Evolutionary conservation across 2,113 vertebrate genomes (phyloP).

Genomic region (Xenopus laevis): DNA sequence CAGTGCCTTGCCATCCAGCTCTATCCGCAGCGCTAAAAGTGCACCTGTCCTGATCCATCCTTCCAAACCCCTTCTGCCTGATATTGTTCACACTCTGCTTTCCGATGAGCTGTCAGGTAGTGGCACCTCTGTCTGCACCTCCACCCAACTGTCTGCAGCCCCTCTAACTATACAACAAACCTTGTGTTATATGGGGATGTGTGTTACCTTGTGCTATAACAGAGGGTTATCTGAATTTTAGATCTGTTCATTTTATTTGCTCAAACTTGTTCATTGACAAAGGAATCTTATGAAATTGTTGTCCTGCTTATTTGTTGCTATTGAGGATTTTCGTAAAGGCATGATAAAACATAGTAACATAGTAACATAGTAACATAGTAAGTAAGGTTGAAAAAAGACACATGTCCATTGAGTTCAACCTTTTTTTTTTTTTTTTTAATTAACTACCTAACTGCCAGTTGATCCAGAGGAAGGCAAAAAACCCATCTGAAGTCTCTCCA

Average conservation of each 20-base stretch:
- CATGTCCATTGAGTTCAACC: too few species aligned
- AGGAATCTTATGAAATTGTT: too few species aligned
- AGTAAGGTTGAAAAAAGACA: too few species aligned
- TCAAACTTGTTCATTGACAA: background rate
- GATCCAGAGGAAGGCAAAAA: too few species aligned
- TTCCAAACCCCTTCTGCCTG: conserved; percentile 98
- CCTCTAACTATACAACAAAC: background rate
- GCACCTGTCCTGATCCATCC: conserved; percentile 98
- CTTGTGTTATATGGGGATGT: background rate
- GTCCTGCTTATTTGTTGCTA: too few species aligned
- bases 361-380: too few species aligned
- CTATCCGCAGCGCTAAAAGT: conserved; percentile 99
- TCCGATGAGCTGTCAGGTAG: conserved; percentile 99
- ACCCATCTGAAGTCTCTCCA: too few species aligned
- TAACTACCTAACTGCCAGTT: too few species aligned
- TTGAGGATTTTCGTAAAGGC: too few species aligned
- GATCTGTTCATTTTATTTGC: background rate
- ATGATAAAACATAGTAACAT: too few species aligned
- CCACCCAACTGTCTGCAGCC: conserved; percentile 53
- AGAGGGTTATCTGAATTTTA: conserved; percentile 5
- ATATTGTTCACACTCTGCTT: conserved; percentile 96
- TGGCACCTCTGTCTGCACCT: conserved; percentile 84
- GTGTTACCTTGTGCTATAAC: background rate
- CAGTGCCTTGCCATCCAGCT: conserved; percentile 98
- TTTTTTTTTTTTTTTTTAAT: too few species aligned